Percentiles rank a stretch among this genome's conserved stretches.
These are phyloP conservation scores for Gymnoscopelus microlampas DNA, from an alignment of 2,797 vertebrate genomes.

Conservation along the genomic window DNA sequence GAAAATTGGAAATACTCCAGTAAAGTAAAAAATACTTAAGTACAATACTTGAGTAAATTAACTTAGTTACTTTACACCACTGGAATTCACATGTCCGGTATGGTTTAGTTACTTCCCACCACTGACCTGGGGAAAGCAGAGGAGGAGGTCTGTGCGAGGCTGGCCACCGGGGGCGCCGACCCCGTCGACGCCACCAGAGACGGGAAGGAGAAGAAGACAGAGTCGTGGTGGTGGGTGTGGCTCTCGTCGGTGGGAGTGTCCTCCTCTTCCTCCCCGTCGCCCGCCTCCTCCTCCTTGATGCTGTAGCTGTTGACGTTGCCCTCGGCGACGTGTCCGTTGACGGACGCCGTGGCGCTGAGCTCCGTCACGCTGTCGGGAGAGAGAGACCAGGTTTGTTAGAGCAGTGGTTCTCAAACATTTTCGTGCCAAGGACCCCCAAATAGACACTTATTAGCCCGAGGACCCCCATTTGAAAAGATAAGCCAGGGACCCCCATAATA, in stretches of 20 bases:
- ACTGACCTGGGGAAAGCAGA: conserved; percentile 37
- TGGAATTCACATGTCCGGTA: too few relatives aligned
- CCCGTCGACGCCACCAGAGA: conserved; percentile 75
- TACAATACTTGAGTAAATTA: too few relatives aligned
- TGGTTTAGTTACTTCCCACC: too few relatives aligned
- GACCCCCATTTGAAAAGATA: too few relatives aligned
- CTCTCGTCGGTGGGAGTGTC: conserved; percentile 68
- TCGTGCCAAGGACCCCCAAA: too few relatives aligned
- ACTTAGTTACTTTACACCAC: too few relatives aligned
- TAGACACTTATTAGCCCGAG: too few relatives aligned
- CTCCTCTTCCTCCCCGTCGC: conserved; percentile 82
- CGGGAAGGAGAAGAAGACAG: conserved; percentile 80
- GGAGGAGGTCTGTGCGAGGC: conserved; percentile 55
- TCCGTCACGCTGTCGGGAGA: conserved; percentile 86
- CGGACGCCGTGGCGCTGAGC: conserved; percentile 85
- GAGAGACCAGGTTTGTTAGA: too few relatives aligned
- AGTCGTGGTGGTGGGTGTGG: conserved; percentile 57
- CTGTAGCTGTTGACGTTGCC: conserved; percentile 90
- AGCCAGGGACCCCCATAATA: too few relatives aligned
- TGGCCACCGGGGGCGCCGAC: conserved; percentile 29
- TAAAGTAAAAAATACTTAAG: too few relatives aligned
- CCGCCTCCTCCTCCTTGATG: conserved; percentile 95
- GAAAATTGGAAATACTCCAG: too few relatives aligned
- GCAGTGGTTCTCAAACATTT: too few relatives aligned
- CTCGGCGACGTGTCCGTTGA: conserved; percentile 89